Base-by-base conservation (phyloP, 2,888 invertebrate species). In the Theodoxus fluviatilis region DNA sequence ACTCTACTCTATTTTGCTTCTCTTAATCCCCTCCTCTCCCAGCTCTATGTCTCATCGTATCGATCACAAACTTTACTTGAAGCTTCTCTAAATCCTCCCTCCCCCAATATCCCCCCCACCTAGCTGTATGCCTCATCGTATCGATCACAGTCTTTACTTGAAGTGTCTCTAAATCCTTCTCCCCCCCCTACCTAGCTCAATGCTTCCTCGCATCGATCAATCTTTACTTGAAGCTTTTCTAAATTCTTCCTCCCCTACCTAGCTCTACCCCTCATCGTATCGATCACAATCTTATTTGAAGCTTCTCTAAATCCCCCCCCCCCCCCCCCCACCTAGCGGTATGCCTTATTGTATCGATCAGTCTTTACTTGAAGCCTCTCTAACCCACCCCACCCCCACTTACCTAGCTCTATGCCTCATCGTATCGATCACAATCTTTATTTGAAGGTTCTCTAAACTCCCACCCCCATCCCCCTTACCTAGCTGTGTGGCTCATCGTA, bases 161-260 rank as follows among this genome's bases (percentile, higher is more conserved):
- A 9, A 43, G 9, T 43, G 9, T 43, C 43, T 43, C 43, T 43
- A 9, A 12, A 9, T 43, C 43, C 18, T 18, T 43, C 43, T 43
- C 43, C 18, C 43, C 18, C 43, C 18, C 43, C 18, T 18, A 43
- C 43, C 9, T 15, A 7, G 15, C 9, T 43, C 43, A 12, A 59
- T 15, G 22, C 64, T 74, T 9, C 64, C 68, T 12, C 64, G 57
- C 31, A 47, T 55, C 18, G n/a, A 49, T 4, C 37, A 57, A 31
- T 4, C 18, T 31, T n/a, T 22, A 22, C 68, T 3, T 47, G 68
- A 3, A n/a, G 31, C 22, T 28, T 12, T n/a, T n/a, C n/a, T n/a
- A n/a, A n/a, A n/a, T n/a, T n/a, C n/a, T n/a, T n/a, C n/a, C n/a
- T n/a, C n/a, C n/a, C n/a, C n/a, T n/a, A n/a, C n/a, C n/a, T n/a